These are phyloP conservation scores for Herpetotheres cachinnans DNA, from an alignment of 2,113 vertebrate species.

Conservation along the genomic window DNA sequence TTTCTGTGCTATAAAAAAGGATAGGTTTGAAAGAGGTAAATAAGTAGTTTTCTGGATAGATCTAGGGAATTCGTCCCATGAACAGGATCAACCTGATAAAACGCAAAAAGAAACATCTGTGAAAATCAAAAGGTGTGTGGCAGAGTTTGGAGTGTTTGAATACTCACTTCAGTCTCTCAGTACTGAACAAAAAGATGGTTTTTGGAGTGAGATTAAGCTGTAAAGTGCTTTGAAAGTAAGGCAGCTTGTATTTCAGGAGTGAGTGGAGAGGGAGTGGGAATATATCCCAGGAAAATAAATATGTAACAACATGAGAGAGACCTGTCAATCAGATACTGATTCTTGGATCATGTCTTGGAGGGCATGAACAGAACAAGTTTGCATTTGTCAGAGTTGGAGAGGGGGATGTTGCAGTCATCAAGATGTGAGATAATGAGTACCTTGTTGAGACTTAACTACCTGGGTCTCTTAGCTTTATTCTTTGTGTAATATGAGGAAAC, in stretches of 20 bases:
- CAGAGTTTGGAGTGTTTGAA: background rate
- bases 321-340: background rate
- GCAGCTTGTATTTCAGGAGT: background rate
- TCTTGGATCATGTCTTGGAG: background rate
- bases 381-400: background rate
- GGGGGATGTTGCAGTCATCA: rapidly evolving
- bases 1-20: background rate
- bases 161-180: background rate
- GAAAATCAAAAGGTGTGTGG: background rate
- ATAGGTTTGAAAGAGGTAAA: background rate
- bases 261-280: background rate
- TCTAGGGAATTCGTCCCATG: background rate
- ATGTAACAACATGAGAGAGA: background rate
- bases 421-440: background rate
- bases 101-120: background rate
- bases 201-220: background rate
- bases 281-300: background rate
- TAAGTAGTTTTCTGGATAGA: background rate
- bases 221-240: background rate
- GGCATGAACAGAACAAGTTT: background rate
- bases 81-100: background rate
- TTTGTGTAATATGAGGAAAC: background rate
- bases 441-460: background rate
- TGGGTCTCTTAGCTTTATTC: background rate
- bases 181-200: background rate